Conservation (phyloP, 2,888 invertebrate species). For the Galerucella calmariensis region DNA sequence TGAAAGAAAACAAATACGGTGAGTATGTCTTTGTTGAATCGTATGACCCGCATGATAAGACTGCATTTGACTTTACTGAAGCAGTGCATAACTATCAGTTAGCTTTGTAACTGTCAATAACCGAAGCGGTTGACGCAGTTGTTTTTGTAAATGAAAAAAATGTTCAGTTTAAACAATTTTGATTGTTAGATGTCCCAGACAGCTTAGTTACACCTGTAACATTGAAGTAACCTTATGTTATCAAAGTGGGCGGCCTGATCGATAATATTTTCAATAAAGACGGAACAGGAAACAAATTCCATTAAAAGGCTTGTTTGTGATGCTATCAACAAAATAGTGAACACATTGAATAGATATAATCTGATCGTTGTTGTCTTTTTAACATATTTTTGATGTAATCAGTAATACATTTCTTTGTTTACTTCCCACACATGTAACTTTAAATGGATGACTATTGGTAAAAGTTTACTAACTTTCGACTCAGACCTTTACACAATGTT, state of each 20-base stretch:
- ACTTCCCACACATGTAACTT: not conserved
- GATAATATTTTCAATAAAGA: too few species aligned
- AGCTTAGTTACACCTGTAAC: not conserved
- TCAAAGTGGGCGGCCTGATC: too few species aligned
- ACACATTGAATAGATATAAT: not conserved
- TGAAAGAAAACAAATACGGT: too few species aligned
- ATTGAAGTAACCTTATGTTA: not conserved
- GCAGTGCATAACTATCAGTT: too few species aligned
- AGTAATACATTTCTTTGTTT: not conserved
- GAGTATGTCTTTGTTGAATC: too few species aligned
- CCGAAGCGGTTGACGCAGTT: too few species aligned
- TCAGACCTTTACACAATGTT: not conserved
- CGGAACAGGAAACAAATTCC: not conserved
- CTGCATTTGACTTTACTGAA: too few species aligned
- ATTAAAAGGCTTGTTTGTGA: not conserved
- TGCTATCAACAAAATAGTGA: not conserved
- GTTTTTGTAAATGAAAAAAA: too few species aligned
- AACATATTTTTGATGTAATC: slow-evolving; percentile 1
- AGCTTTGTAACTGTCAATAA: too few species aligned
- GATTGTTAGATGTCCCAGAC: too few species aligned
- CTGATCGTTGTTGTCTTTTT: not conserved
- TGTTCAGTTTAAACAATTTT: too few species aligned
- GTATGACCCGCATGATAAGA: too few species aligned
- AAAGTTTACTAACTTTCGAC: not conserved
- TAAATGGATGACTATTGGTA: not conserved